phyloP scores from a whole-genome alignment of 2,888 invertebrate genomes.

The Onchidella celtica region DNA sequence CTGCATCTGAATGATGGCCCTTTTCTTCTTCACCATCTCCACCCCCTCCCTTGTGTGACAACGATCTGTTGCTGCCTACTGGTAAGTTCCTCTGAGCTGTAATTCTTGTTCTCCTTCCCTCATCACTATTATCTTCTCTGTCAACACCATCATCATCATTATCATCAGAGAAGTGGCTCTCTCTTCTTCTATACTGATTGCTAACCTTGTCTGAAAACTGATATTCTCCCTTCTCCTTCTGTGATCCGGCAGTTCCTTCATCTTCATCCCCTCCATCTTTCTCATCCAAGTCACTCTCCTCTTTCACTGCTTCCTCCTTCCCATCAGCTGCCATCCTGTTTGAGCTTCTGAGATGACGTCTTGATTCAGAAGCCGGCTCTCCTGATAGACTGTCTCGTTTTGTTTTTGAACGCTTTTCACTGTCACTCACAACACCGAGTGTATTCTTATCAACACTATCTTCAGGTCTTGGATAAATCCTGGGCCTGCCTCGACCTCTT shows the following conservation, averaged over 20 bases:
- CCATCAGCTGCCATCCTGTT: no score
- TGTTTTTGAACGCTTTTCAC: neutral
- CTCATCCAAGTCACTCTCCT: neutral
- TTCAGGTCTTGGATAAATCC: neutral
- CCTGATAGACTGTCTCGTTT: neutral
- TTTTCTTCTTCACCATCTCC: no score
- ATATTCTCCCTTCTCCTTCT: neutral
- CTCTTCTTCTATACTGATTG: no score
- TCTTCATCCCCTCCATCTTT: neutral
- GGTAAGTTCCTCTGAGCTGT: no score
- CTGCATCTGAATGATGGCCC: no score
- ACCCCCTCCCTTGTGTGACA: no score
- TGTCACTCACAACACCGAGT: neutral
- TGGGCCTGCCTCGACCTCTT: slow-evolving; percentile 16
- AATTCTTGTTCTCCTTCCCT: neutral
- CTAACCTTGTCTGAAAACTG: neutral
- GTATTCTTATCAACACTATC: neutral
- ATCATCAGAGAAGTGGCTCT: no score
- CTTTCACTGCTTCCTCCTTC: no score
- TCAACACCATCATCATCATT: neutral
- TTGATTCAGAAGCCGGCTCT: neutral
- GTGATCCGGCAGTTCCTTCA: neutral
- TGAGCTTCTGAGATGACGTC: neutral
- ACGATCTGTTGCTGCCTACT: no score
- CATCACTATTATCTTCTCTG: neutral